These are phyloP conservation scores for Batillaria attramentaria DNA, from an alignment of 1,140 invertebrate species.

Conservation along the genomic window DNA sequence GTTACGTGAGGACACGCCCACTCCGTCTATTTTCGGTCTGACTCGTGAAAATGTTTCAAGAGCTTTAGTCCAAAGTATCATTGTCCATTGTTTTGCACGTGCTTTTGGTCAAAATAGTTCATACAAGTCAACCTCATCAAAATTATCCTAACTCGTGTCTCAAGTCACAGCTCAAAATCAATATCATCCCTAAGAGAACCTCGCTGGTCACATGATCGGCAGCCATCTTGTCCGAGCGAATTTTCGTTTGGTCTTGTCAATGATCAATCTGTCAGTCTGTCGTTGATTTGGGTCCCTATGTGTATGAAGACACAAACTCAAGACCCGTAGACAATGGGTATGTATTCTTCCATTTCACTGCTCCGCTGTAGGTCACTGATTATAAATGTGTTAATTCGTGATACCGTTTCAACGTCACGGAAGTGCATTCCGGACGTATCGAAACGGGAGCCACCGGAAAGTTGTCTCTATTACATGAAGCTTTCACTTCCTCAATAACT, in stretches of 20 bases:
- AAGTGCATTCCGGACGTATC: not conserved
- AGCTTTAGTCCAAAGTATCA: no score
- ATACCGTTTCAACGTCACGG: not conserved
- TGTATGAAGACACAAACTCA: not conserved
- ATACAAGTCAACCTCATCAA: no score
- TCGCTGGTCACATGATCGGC: constrained; percentile 25
- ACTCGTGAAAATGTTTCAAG: no score
- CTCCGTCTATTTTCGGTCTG: no score
- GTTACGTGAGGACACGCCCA: no score
- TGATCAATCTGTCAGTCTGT: not conserved
- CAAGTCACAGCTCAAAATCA: no score
- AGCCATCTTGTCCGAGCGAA: constrained; percentile 24
- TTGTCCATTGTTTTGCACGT: no score
- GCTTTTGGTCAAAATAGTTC: no score
- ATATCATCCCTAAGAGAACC: constrained; percentile 16
- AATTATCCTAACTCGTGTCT: no score
- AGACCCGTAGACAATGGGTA: constrained; percentile 6
- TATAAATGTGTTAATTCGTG: no score
- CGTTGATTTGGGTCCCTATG: constrained; percentile 3
- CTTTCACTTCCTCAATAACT: not conserved
- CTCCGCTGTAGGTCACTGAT: no score
- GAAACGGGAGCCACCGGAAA: not conserved
- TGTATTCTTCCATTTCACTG: not conserved
- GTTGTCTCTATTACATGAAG: not conserved
- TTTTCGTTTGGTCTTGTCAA: constrained; percentile 25